Evolutionary conservation across 2,888 invertebrate genomes (phyloP).

Genomic region (Campopleginae sp.): DNA sequence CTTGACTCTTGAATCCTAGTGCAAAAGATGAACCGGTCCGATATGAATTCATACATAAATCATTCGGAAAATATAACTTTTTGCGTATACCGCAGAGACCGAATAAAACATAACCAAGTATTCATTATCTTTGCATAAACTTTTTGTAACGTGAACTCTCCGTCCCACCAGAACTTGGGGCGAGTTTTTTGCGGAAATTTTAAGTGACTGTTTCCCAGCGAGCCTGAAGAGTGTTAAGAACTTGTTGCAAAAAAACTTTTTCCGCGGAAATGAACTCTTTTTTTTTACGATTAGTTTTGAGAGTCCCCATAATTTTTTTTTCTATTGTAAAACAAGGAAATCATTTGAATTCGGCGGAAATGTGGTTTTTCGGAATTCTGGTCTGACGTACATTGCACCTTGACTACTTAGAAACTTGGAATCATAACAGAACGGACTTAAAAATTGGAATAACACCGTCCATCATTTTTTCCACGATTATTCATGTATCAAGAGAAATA

Average conservation of each 20-base stretch:
- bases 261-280: neutral
- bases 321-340: neutral
- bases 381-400: constrained; percentile 18
- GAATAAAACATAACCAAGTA: neutral
- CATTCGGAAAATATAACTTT: constrained; percentile 28
- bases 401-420: constrained; percentile 10
- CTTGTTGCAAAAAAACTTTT: too few relatives aligned
- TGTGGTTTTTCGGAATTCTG: neutral
- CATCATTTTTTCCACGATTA: neutral
- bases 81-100: neutral
- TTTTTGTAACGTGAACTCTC: neutral
- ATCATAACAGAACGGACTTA: neutral
- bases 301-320: too few relatives aligned
- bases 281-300: neutral
- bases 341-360: neutral
- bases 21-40: constrained; percentile 21
- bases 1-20: constrained; percentile 41
- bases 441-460: neutral
- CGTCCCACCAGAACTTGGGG: neutral
- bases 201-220: neutral
- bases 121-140: constrained; percentile 12
- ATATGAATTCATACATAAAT: constrained; percentile 9
- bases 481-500: neutral
- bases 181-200: neutral
- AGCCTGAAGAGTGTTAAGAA: neutral